phyloP scores from a whole-genome alignment of 2,888 invertebrate species.

The Eupithecia abbreviata region DNA sequence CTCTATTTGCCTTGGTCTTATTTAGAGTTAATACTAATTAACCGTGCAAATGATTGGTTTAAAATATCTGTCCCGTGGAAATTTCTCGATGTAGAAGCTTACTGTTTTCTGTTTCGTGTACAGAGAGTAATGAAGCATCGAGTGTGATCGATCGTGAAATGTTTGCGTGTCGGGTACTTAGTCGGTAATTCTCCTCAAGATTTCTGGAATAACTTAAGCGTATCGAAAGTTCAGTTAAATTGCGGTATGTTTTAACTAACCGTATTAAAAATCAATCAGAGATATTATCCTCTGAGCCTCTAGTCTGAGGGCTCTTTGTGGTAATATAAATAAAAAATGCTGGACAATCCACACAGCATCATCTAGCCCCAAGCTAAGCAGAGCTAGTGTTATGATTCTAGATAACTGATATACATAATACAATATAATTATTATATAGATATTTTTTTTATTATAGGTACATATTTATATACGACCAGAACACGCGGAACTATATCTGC shows the following conservation, averaged over 20 bases:
- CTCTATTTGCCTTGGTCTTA: conserved; percentile 29
- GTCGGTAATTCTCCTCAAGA: conserved; percentile 37
- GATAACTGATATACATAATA: no score
- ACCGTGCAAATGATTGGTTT: not conserved
- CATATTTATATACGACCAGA: no score
- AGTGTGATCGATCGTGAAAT: conserved; percentile 51
- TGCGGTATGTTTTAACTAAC: not conserved
- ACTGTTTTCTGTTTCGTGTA: conserved; percentile 4
- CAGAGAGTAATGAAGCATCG: conserved; percentile 29
- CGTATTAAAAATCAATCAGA: not conserved
- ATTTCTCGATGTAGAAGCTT: conserved; percentile 22
- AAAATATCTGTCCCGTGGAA: conserved; percentile 13
- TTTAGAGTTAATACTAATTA: not conserved
- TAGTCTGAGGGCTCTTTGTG: not conserved
- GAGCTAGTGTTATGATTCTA: no score
- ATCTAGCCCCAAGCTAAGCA: no score
- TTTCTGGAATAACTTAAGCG: conserved; percentile 44
- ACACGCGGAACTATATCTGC: no score
- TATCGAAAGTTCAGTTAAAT: conserved; percentile 39
- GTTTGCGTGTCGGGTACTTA: conserved; percentile 50
- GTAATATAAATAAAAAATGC: not conserved
- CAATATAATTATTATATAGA: no score
- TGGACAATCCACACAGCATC: no score
- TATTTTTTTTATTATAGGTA: no score
- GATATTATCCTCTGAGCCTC: not conserved